phyloP scores from a whole-genome alignment of 1,140 invertebrate species.

The Diachasma alloeum region DNA sequence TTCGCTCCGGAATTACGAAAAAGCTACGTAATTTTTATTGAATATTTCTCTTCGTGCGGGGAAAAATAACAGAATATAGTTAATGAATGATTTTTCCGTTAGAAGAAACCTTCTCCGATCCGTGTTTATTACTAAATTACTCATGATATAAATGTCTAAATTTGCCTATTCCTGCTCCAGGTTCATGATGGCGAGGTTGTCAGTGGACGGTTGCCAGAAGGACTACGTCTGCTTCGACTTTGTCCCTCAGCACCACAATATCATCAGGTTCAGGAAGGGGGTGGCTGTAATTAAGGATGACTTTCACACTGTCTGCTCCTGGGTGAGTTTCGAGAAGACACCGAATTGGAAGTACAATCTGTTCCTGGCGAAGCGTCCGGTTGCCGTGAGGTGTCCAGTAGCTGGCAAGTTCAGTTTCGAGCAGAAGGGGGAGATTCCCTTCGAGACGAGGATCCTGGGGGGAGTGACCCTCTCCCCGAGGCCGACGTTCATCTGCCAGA shows the following conservation, averaged over 20 bases:
- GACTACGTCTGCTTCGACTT: constrained; percentile 98
- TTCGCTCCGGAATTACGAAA: too few species aligned
- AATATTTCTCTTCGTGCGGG: too few species aligned
- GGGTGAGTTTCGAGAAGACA: constrained; percentile 89
- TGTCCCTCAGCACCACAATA: constrained; percentile 92
- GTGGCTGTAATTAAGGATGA: constrained; percentile 88
- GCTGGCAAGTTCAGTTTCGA: constrained; percentile 95
- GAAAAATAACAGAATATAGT: too few species aligned
- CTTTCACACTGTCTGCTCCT: constrained; percentile 92
- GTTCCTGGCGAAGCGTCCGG: constrained; percentile 88
- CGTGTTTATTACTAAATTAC: too few species aligned
- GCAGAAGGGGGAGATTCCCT: constrained; percentile 86
- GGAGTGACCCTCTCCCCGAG: constrained; percentile 93
- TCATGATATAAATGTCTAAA: too few species aligned
- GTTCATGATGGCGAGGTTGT: constrained; percentile 94
- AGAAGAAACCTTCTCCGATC: too few species aligned
- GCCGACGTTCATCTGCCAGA: constrained; percentile 91
- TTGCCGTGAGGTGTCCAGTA: constrained; percentile 92
- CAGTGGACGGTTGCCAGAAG: constrained; percentile 97
- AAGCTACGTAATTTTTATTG: too few species aligned
- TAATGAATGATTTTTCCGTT: too few species aligned
- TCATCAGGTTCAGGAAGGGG: constrained; percentile 92
- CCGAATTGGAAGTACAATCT: constrained; percentile 89
- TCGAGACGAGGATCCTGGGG: constrained; percentile 91
- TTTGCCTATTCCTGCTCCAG: too few species aligned